Evolutionary conservation across 2,113 vertebrate species (phyloP).

Genomic region (Bambusicola thoracicus): DNA sequence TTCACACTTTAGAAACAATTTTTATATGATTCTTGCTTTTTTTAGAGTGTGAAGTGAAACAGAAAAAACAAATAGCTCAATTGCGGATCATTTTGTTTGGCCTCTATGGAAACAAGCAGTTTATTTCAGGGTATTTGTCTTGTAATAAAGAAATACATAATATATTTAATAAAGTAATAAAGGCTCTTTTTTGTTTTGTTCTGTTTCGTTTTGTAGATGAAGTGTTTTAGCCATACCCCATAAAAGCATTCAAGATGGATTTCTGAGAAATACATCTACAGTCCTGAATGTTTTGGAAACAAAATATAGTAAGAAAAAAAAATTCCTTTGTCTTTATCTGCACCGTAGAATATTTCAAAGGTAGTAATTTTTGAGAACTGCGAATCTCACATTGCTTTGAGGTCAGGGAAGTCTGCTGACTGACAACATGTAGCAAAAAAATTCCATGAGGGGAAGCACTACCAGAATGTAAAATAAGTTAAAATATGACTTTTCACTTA

Average conservation of each 20-base stretch:
- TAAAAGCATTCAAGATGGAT: background rate
- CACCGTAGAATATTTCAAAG: background rate
- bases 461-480: background rate
- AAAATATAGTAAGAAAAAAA: background rate
- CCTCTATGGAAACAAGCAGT: background rate
- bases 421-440: accelerated
- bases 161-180: no score
- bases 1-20: background rate
- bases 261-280: background rate
- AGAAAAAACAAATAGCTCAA: background rate
- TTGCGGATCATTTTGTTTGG: background rate
- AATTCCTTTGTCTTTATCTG: background rate
- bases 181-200: background rate
- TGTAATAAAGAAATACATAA: background rate
- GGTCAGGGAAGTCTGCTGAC: background rate
- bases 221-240: background rate
- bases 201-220: background rate
- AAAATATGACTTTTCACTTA: background rate
- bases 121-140: background rate
- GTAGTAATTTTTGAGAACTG: background rate
- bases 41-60: background rate
- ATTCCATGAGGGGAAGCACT: background rate
- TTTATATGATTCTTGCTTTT: background rate
- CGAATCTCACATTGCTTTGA: background rate
- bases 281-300: background rate